Evolutionary conservation across 2,113 vertebrate species (phyloP).

Genomic region (Platysternon megacephalum): DNA sequence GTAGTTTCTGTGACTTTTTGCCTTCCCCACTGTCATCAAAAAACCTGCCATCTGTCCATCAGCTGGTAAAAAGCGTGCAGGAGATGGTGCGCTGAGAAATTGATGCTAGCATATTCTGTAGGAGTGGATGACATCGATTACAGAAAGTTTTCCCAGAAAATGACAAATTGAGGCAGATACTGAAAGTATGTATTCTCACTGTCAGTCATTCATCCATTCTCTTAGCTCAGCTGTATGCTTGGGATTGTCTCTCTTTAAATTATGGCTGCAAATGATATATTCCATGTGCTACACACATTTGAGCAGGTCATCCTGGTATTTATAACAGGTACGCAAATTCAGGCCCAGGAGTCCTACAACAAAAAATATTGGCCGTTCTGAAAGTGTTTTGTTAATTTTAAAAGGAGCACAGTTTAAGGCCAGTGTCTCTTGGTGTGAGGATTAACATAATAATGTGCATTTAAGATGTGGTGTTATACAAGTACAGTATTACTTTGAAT

Average conservation of each 20-base stretch:
- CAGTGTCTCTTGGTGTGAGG: not conserved
- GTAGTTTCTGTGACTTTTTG: not conserved
- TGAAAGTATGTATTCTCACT: not conserved
- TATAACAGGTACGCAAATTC: not conserved
- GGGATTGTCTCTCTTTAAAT: not conserved
- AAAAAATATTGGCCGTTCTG: not conserved
- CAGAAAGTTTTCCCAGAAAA: not conserved
- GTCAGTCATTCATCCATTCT: not conserved
- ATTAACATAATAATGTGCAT: not conserved
- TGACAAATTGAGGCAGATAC: not conserved
- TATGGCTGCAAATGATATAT: not conserved
- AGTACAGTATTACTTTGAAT: not conserved
- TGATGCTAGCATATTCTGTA: constrained; percentile 13
- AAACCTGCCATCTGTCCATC: not conserved
- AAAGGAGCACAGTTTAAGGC: not conserved
- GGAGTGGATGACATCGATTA: not conserved
- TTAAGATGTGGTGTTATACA: not conserved
- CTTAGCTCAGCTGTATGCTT: not conserved
- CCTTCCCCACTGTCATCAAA: not conserved
- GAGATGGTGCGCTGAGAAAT: not conserved
- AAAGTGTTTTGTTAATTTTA: not conserved
- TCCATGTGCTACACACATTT: not conserved
- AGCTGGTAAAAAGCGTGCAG: not conserved
- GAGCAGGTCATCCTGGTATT: not conserved
- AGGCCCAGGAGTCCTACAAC: not conserved